Conservation (phyloP, 1,140 invertebrate genomes). For the Sinella curviseta region DNA sequence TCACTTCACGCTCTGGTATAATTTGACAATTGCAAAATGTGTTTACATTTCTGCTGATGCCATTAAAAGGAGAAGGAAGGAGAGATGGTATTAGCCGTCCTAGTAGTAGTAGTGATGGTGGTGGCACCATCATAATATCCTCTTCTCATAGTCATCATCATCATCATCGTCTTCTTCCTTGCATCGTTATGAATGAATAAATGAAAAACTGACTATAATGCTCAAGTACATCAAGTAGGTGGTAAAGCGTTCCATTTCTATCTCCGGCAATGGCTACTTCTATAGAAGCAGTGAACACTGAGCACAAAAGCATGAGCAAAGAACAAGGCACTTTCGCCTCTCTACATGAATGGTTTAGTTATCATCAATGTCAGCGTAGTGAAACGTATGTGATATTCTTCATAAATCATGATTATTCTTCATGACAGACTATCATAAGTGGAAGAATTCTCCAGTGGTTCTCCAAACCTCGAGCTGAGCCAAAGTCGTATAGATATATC, state of each 20-base stretch:
- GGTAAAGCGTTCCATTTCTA: neutral
- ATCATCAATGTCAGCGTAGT: slow-evolving; percentile 23
- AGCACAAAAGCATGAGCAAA: too few relatives aligned
- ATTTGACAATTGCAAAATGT: slow-evolving; percentile 24
- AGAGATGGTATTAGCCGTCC: too few relatives aligned
- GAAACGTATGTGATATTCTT: slow-evolving; percentile 27
- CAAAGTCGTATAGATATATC: neutral
- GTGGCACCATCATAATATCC: too few relatives aligned
- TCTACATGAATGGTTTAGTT: slow-evolving; percentile 11
- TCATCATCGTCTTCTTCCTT: neutral
- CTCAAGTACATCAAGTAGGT: neutral
- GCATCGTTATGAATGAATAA: neutral
- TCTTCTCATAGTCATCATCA: neutral
- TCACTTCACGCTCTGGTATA: slow-evolving; percentile 17
- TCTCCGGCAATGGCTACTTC: too few relatives aligned
- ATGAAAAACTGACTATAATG: neutral
- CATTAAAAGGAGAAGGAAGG: too few relatives aligned
- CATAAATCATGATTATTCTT: slow-evolving; percentile 28
- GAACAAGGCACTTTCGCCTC: neutral
- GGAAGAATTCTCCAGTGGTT: slow-evolving; percentile 23
- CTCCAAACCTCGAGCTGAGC: neutral
- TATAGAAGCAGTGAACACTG: too few relatives aligned
- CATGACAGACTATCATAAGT: slow-evolving; percentile 26
- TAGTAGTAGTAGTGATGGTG: too few relatives aligned
- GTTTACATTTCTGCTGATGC: neutral